Percentiles rank a stretch among this genome's conserved stretches.
Conservation (phyloP, 1,140 invertebrate species). For the Zaprionus taronus region DNA sequence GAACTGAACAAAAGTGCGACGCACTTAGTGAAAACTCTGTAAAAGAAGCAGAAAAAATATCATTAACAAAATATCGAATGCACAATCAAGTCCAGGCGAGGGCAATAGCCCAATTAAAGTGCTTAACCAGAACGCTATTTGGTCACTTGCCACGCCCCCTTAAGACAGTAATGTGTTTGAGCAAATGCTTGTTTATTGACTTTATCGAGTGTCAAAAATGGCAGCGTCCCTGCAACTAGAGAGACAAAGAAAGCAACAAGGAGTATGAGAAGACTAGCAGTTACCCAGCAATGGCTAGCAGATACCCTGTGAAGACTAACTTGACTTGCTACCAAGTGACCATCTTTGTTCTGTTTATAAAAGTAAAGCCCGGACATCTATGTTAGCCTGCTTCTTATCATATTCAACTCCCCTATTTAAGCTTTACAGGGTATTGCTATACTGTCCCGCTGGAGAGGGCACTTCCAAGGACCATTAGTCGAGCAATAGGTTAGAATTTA, state of each 20-base stretch:
- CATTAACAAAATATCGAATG: constrained; percentile 46
- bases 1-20: constrained; percentile 17
- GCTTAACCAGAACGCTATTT: constrained; percentile 2
- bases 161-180: constrained; percentile 21
- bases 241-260: constrained; percentile 26
- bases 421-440: constrained; percentile 11
- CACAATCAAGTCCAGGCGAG: constrained; percentile 26
- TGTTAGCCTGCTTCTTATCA: neutral
- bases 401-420: neutral
- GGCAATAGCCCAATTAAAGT: constrained; percentile 38
- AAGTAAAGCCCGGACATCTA: too few relatives aligned
- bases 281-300: neutral
- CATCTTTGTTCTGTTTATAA: too few relatives aligned
- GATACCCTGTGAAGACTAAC: too few relatives aligned
- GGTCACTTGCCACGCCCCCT: constrained; percentile 2
- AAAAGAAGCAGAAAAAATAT: constrained; percentile 13
- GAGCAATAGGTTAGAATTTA: constrained; percentile 50
- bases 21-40: constrained; percentile 34
- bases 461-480: constrained; percentile 45
- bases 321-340: too few relatives aligned
- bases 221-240: constrained; percentile 64
- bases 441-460: constrained; percentile 14
- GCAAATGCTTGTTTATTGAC: constrained; percentile 59
- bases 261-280: neutral
- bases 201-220: constrained; percentile 73